Evolutionary conservation across 2,797 vertebrate genomes (phyloP).

Genomic region (Eleutherodactylus coqui): DNA sequence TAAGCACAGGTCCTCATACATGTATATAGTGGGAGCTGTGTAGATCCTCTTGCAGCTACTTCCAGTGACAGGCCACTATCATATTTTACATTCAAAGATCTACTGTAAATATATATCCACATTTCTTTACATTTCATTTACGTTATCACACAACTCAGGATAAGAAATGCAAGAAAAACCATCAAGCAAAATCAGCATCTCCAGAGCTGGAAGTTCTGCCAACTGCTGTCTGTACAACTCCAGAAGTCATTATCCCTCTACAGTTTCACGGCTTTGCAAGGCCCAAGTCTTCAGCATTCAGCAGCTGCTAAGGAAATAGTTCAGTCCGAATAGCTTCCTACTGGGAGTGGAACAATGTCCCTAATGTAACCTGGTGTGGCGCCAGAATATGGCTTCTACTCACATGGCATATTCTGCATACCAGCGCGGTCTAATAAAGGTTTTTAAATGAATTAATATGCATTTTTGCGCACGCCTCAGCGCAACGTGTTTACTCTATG

Average conservation of each 20-base stretch:
- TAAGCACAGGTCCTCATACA: no score
- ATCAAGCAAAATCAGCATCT: background rate
- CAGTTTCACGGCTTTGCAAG: background rate
- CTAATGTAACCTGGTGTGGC: background rate
- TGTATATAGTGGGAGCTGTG: no score
- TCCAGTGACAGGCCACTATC: no score
- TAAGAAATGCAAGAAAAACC: no score
- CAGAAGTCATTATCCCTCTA: slow-evolving; percentile 26
- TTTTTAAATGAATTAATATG: no score
- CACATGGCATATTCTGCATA: background rate
- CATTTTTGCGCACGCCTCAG: no score
- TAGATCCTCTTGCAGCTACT: no score
- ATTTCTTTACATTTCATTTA: no score
- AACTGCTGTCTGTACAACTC: background rate
- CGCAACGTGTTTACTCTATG: no score
- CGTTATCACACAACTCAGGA: no score
- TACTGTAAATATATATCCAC: no score
- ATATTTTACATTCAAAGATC: no score
- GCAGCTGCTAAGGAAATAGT: slow-evolving; percentile 2
- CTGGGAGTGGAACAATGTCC: background rate
- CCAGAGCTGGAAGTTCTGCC: background rate
- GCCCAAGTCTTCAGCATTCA: background rate
- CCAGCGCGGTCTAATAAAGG: background rate
- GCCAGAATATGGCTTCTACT: background rate
- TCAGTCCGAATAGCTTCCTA: background rate